These are phyloP conservation scores for Acleris holmiana DNA, from an alignment of 2,888 invertebrate genomes.

Conservation along the genomic window DNA sequence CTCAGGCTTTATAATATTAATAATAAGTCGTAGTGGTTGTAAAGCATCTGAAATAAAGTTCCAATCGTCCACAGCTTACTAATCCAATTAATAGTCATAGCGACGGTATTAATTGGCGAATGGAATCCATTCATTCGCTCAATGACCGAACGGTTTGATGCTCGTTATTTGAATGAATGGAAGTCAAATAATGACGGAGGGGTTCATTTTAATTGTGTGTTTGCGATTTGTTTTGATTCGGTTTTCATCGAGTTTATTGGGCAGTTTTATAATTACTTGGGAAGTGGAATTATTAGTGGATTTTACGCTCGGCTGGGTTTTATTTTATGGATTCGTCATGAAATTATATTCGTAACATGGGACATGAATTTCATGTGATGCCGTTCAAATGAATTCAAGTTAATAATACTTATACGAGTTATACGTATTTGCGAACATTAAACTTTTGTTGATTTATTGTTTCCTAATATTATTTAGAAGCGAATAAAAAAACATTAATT, in stretches of 20 bases:
- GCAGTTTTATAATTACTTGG: not conserved
- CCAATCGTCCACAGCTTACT: constrained; percentile 18
- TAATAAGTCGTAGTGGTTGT: no score
- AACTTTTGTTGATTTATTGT: no score
- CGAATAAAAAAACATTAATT: no score
- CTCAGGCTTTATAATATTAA: no score
- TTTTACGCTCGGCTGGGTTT: no score
- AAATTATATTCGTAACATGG: no score
- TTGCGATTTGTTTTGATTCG: constrained; percentile 13
- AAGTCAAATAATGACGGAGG: constrained; percentile 21
- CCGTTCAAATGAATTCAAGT: no score
- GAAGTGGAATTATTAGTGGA: not conserved
- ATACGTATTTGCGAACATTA: no score
- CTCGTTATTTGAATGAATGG: constrained; percentile 34
- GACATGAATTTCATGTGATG: no score
- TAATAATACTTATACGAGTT: no score
- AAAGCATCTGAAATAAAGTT: not conserved
- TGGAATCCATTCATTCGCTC: constrained; percentile 16
- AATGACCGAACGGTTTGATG: constrained; percentile 26
- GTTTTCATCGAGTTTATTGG: not conserved
- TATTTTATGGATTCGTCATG: no score
- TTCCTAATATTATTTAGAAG: no score
- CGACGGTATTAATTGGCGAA: constrained; percentile 25
- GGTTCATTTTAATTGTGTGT: constrained; percentile 22
- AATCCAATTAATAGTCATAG: constrained; percentile 24